phyloP scores from a whole-genome alignment of 2,888 invertebrate genomes.

The Drosophila imparisetae region DNA sequence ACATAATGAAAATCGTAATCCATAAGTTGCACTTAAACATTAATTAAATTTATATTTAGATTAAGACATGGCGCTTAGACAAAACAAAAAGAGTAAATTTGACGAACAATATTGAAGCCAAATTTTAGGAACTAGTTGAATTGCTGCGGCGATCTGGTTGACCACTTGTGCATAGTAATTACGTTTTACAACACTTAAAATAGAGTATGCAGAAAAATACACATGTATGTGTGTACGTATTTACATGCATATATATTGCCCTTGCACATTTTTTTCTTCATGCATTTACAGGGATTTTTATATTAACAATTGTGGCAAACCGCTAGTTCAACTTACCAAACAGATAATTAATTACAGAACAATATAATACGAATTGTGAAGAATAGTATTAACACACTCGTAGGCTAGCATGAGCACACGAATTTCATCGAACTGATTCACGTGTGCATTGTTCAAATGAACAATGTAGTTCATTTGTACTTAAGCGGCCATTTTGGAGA shows the following conservation, averaged over 20 bases:
- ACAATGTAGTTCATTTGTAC: conserved; percentile 63
- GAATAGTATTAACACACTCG: conserved; percentile 11
- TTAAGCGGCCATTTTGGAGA: conserved; percentile 79
- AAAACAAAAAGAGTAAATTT: not conserved
- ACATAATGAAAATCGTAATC: not conserved
- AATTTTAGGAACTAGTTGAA: not conserved
- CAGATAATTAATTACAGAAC: conserved; percentile 3
- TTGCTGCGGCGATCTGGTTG: not conserved
- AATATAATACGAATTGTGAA: conserved; percentile 6
- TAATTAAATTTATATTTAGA: not conserved
- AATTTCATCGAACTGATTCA: conserved; percentile 59
- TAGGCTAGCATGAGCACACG: conserved; percentile 52
- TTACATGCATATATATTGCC: conserved; percentile 20
- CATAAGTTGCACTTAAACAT: not conserved
- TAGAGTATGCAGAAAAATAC: conserved; percentile 4
- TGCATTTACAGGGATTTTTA: not conserved
- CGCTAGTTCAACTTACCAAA: conserved; percentile 38
- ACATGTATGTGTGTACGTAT: conserved; percentile 28
- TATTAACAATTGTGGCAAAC: not conserved
- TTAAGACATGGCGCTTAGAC: not conserved
- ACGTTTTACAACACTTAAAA: conserved; percentile 39
- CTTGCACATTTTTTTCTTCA: conserved; percentile 2
- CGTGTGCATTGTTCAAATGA: conserved; percentile 66
- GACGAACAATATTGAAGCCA: not conserved
- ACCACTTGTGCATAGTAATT: not conserved